Evolutionary conservation across 1,140 invertebrate genomes (phyloP).

Genomic region (Armadillidium nasatum): DNA sequence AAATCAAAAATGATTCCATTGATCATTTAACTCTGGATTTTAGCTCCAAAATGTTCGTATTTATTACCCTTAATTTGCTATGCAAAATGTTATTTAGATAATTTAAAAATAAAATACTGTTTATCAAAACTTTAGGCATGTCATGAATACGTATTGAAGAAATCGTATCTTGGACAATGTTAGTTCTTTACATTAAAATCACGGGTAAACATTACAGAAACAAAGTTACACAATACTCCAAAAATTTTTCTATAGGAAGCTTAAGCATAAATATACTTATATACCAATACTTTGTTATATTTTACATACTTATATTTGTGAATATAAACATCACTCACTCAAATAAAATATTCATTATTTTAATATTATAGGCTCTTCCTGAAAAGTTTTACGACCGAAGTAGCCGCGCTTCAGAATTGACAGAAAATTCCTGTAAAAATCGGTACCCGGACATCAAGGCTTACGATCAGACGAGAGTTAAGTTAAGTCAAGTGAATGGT

Average conservation of each 20-base stretch:
- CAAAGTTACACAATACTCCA: no score
- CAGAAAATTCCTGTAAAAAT: conserved; percentile 84
- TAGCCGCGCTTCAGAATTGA: conserved; percentile 73
- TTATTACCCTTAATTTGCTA: no score
- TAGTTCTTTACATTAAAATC: no score
- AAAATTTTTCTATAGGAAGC: background rate
- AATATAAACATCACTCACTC: background rate
- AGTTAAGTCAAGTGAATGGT: conserved; percentile 67
- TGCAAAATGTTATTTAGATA: no score
- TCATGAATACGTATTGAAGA: no score
- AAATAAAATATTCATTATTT: background rate
- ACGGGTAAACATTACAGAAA: no score
- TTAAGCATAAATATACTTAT: background rate
- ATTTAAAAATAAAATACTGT: no score
- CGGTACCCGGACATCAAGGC: conserved; percentile 81
- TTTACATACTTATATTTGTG: background rate
- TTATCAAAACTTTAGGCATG: no score
- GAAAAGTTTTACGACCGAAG: conserved; percentile 81
- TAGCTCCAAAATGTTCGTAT: no score
- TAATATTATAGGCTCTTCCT: conserved; percentile 60
- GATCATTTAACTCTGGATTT: no score
- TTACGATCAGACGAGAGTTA: conserved; percentile 87
- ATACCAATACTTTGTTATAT: background rate
- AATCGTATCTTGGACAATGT: no score
- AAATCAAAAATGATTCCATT: no score